Evolutionary conservation across 2,888 invertebrate species (phyloP).

Genomic region (Dendrolimus pini): DNA sequence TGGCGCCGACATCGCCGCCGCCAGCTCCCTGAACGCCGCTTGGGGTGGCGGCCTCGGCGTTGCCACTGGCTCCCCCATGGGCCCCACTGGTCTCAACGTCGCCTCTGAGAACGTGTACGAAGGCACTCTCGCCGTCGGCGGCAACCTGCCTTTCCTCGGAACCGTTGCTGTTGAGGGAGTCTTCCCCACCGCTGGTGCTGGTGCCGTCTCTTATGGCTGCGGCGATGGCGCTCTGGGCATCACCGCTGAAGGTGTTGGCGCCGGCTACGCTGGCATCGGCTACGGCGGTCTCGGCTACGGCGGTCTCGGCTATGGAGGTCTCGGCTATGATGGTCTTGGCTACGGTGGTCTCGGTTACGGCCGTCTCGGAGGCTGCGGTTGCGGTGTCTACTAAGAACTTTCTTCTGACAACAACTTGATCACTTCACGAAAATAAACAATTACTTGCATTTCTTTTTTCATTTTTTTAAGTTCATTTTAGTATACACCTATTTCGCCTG

Average conservation of each 20-base stretch:
- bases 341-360: neutral
- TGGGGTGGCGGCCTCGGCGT: neutral
- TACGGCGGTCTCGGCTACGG: neutral
- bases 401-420: no score
- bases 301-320: neutral
- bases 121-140: neutral
- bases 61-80: neutral
- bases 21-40: neutral
- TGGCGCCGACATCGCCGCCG: conserved; percentile 7
- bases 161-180: neutral
- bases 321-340: neutral
- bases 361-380: neutral
- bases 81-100: neutral
- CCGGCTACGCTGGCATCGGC: neutral
- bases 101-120: neutral
- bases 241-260: neutral
- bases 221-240: neutral
- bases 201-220: neutral
- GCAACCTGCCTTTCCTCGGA: neutral
- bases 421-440: no score
- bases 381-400: conserved; percentile 2
- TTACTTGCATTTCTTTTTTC: no score
- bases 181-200: neutral
- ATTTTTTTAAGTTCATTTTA: no score
- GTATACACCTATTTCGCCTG: no score